A percentile compares a stretch with the other conserved stretches of the same genome.
phyloP scores from a whole-genome alignment of 2,888 invertebrate genomes.

The Phengaris alcon region DNA sequence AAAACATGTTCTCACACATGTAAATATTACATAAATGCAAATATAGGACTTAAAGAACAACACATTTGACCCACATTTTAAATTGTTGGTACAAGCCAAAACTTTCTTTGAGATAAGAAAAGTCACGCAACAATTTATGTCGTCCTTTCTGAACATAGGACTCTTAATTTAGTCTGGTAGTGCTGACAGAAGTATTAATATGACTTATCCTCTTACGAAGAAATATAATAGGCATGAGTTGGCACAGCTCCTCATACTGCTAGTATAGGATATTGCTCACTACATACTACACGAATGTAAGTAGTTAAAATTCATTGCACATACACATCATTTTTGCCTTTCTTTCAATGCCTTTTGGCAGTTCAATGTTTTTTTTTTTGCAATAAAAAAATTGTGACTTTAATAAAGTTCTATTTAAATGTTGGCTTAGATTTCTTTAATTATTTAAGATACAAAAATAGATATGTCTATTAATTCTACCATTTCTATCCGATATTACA shows the following conservation, averaged over 20 bases:
- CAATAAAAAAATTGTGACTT: neutral
- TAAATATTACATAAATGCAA: conserved; percentile 22
- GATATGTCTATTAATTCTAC: neutral
- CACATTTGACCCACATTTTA: neutral
- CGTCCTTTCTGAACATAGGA: neutral
- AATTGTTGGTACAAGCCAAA: neutral
- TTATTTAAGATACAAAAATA: conserved; percentile 24
- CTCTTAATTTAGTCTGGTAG: neutral
- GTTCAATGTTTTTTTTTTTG: too few species aligned
- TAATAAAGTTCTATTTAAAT: neutral
- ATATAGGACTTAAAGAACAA: neutral
- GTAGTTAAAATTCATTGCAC: too few species aligned
- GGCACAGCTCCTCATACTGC: too few species aligned
- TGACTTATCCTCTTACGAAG: neutral
- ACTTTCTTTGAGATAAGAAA: neutral
- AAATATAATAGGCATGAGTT: neutral
- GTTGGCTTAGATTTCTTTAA: neutral
- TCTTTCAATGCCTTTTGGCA: neutral
- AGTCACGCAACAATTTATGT: neutral
- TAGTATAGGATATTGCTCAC: too few species aligned
- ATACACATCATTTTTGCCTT: too few species aligned
- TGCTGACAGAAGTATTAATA: neutral
- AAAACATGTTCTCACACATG: conserved; percentile 15
- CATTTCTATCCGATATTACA: neutral
- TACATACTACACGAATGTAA: too few species aligned